Conservation (phyloP, 2,888 invertebrate species). For the Clusia tigrina region DNA sequence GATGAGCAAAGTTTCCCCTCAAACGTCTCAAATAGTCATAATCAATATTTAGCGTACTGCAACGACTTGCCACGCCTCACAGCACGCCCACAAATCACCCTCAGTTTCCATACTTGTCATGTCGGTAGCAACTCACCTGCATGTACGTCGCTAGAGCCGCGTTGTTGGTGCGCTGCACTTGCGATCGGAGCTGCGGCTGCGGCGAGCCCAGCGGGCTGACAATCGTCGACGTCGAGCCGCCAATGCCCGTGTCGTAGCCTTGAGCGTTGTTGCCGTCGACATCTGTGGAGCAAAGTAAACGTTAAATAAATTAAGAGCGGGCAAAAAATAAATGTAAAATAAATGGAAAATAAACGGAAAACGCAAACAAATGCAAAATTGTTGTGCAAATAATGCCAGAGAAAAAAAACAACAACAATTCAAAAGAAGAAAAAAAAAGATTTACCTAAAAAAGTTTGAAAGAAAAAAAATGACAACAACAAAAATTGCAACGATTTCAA, state of each 20-base stretch:
- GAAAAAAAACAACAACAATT: not conserved
- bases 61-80: too few relatives aligned
- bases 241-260: slow-evolving; percentile 65
- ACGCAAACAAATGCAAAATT: slow-evolving; percentile 14
- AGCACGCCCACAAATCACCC: too few relatives aligned
- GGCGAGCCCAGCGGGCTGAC: slow-evolving; percentile 66
- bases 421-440: not conserved
- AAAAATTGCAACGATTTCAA: too few relatives aligned
- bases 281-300: slow-evolving; percentile 42
- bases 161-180: slow-evolving; percentile 71
- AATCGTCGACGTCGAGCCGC: slow-evolving; percentile 64
- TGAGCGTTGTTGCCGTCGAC: slow-evolving; percentile 61
- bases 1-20: too few relatives aligned
- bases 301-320: slow-evolving; percentile 2
- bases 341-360: slow-evolving; percentile 3
- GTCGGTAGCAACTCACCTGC: slow-evolving; percentile 69
- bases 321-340: slow-evolving; percentile 6
- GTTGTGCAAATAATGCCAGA: not conserved
- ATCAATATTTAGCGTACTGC: too few relatives aligned
- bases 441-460: not conserved
- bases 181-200: slow-evolving; percentile 67
- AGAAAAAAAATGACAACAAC: not conserved
- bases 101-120: too few relatives aligned
- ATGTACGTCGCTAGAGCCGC: slow-evolving; percentile 72
- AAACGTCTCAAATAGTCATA: too few relatives aligned